Conservation (phyloP, 2,888 invertebrate genomes). For the Campoletis raptor region DNA sequence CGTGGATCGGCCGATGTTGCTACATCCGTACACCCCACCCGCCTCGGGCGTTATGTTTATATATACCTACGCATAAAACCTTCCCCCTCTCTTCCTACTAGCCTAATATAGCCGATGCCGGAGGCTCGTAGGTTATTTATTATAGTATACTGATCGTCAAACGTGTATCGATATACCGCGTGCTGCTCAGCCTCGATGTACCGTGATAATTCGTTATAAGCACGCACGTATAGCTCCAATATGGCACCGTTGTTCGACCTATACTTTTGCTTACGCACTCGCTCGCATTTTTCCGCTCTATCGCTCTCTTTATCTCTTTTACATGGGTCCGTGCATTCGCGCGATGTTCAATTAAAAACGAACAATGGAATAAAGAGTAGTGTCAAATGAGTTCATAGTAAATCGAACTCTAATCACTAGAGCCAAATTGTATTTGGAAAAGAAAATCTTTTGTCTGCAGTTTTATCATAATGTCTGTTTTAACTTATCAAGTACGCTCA, state of each 20-base stretch:
- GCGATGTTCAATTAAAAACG: background rate
- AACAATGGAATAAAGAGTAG: background rate
- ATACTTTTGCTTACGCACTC: conserved; percentile 6
- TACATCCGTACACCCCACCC: conserved; percentile 49
- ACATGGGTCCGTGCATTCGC: background rate
- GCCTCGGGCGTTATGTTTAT: conserved; percentile 38
- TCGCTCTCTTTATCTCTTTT: conserved; percentile 12
- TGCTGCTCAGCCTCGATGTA: conserved; percentile 70
- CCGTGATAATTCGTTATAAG: conserved; percentile 76
- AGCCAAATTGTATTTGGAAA: background rate
- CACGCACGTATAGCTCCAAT: conserved; percentile 69
- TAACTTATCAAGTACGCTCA: background rate
- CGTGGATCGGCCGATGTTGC: conserved; percentile 32
- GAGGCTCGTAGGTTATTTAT: conserved; percentile 74
- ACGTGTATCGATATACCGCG: conserved; percentile 66
- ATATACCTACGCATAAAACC: conserved; percentile 37
- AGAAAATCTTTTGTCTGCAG: background rate
- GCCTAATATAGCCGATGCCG: conserved; percentile 34
- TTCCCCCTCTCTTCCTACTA: background rate
- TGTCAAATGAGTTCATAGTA: background rate
- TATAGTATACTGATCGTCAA: conserved; percentile 73
- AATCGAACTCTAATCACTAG: background rate
- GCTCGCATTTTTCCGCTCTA: background rate
- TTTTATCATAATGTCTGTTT: background rate
- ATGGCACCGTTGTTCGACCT: conserved; percentile 67